Base-by-base conservation (phyloP, 2,888 invertebrate genomes). In the Oligia fasciuncula region DNA sequence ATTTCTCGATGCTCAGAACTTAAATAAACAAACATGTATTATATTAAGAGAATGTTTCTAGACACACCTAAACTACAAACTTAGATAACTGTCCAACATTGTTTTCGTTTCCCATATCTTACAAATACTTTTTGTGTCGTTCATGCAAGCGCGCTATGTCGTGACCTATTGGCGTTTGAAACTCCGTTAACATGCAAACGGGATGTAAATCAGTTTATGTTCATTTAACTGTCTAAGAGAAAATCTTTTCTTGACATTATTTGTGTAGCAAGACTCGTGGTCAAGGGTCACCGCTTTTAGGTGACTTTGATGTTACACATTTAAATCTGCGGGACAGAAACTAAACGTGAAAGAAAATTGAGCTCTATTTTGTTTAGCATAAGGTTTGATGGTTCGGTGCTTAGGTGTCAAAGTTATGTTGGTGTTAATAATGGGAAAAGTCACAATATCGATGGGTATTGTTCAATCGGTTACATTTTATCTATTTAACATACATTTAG, bases 171-270 rank as follows among this genome's bases (percentile, higher is more conserved):
- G 91, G 90, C 91, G 85, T 87, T 80, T 83, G 71, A 75, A 89
- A 85, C 84, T 78, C 89, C 87, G 86, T 90, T 88, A 91, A 91
- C 89, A 92, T 91, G 89, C 89, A 90, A 91, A 90, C 91, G 78
- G 91, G 90, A 92, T 92, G 91, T 92, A 91, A 92, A 93, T 92
- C 92, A 91, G 93, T 93, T 87, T 92, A 92, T 81, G 83, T 79
- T 87, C 90, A 90, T 91, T 88, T 90, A 86, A 90, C 91, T 92
- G 91, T 91, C 91, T 88, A 87, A 91, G 90, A 91, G 89, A 91
- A 90, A 91, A 91, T 91, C 88, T 91, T 91, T 93, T 90, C 90
- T 91, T 91, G 88, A 91, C 89, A 89, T 88, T 91, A 92, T 92
- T 91, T 93, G 91, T 91, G 89, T 90, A 89, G 83, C 83, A 88